A percentile compares a stretch with the other conserved stretches of the same genome.
Evolutionary conservation across 2,888 invertebrate species (phyloP).

Genomic region (Orgyia antiqua): DNA sequence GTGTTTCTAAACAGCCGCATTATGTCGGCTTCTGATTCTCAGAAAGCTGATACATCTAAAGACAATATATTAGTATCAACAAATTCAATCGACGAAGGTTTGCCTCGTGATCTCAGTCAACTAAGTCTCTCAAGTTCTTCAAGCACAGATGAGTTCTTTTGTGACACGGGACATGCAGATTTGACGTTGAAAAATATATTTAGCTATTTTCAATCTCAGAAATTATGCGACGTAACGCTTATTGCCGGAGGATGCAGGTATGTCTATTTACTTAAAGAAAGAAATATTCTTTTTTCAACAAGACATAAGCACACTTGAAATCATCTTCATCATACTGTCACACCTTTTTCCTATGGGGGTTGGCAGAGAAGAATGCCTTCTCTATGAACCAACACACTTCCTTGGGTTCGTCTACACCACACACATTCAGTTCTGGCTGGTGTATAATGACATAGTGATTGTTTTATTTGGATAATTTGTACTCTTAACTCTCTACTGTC

Average conservation of each 20-base stretch:
- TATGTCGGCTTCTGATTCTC: conserved; percentile 65
- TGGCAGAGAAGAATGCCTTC: too few species aligned
- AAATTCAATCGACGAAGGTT: conserved; percentile 73
- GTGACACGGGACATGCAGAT: conserved; percentile 88
- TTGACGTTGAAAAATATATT: conserved; percentile 89
- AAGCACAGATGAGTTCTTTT: conserved; percentile 88
- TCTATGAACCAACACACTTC: too few species aligned
- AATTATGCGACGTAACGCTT: conserved; percentile 92
- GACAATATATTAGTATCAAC: conserved; percentile 62
- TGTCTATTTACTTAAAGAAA: conserved; percentile 27
- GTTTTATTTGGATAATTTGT: too few species aligned
- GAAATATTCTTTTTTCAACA: not conserved
- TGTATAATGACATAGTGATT: too few species aligned
- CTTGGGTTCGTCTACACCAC: too few species aligned
- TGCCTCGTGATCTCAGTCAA: conserved; percentile 83
- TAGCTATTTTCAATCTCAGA: conserved; percentile 87
- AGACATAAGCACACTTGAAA: too few species aligned
- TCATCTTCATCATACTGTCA: too few species aligned
- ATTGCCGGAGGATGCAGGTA: conserved; percentile 87
- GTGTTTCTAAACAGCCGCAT: too few species aligned
- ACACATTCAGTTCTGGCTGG: too few species aligned
- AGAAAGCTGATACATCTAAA: conserved; percentile 58
- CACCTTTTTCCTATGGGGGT: too few species aligned
- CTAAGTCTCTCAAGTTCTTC: conserved; percentile 81
- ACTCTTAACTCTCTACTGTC: too few species aligned